These are phyloP conservation scores for Polydrusus tereticollis DNA, from an alignment of 2,888 invertebrate genomes.

Conservation along the genomic window DNA sequence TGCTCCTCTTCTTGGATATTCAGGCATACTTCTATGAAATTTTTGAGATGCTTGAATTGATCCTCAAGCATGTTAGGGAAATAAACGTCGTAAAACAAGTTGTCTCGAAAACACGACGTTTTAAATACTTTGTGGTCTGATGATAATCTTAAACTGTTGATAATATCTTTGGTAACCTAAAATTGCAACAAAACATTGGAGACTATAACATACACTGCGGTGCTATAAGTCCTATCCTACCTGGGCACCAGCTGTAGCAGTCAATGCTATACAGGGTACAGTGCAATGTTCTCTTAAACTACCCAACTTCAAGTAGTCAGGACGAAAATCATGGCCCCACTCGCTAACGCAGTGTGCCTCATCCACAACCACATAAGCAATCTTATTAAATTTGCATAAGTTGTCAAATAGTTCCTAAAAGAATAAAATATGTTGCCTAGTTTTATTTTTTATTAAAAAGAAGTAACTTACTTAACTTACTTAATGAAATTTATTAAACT, in stretches of 20 bases:
- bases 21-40: constrained; percentile 79
- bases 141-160: constrained; percentile 76
- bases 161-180: constrained; percentile 86
- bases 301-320: constrained; percentile 93
- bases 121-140: constrained; percentile 72
- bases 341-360: constrained; percentile 98
- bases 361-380: constrained; percentile 94
- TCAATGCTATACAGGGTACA: constrained; percentile 91
- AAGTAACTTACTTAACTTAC: constrained; percentile 67
- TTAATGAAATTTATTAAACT: too few relatives aligned
- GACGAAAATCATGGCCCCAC: constrained; percentile 99
- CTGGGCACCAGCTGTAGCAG: constrained; percentile 90
- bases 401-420: constrained; percentile 74
- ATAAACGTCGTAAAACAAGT: constrained; percentile 94
- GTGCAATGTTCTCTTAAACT: constrained; percentile 74
- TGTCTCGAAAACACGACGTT: constrained; percentile 90
- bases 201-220: too few relatives aligned
- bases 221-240: constrained; percentile 63
- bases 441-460: background rate
- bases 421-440: too few relatives aligned
- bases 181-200: constrained; percentile 48
- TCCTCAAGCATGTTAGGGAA: constrained; percentile 88
- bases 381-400: constrained; percentile 79
- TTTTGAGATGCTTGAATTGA: constrained; percentile 83
- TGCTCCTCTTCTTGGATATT: constrained; percentile 71